phyloP scores from a whole-genome alignment of 2,797 vertebrate genomes.

The Brachyalestes nurse region DNA sequence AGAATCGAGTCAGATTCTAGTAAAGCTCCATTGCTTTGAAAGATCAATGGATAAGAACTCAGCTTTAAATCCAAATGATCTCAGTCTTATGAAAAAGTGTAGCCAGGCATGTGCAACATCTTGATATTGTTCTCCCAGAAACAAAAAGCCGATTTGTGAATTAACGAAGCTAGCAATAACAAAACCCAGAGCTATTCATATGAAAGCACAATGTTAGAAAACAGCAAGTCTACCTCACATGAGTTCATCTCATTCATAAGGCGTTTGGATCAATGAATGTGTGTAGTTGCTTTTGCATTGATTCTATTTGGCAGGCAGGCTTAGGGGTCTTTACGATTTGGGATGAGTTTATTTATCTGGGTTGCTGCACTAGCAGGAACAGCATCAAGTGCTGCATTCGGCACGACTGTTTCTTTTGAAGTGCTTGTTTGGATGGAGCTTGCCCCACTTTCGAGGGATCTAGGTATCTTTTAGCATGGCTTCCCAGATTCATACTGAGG shows the following conservation, averaged over 20 bases:
- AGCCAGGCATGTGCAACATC: background rate
- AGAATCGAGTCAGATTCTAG: background rate
- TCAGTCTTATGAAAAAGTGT: background rate
- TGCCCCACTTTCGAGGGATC: slow-evolving; percentile 7
- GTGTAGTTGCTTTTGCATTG: slow-evolving; percentile 28
- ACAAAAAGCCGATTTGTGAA: background rate
- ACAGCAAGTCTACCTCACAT: slow-evolving; percentile 36
- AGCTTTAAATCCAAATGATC: slow-evolving; percentile 7
- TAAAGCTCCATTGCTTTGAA: background rate
- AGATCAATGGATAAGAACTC: slow-evolving; percentile 3
- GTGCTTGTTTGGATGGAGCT: slow-evolving; percentile 16
- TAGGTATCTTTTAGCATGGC: background rate
- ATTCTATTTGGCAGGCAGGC: slow-evolving; percentile 30
- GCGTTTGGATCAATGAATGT: slow-evolving; percentile 36
- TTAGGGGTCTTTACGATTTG: slow-evolving; percentile 36
- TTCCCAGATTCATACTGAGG: background rate
- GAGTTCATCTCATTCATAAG: slow-evolving; percentile 42
- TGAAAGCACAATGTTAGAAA: slow-evolving; percentile 4
- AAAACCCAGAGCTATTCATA: background rate
- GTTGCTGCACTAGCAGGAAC: slow-evolving; percentile 15
- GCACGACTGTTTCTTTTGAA: slow-evolving; percentile 20
- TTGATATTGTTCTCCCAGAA: background rate
- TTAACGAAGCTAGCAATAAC: background rate
- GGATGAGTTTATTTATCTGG: slow-evolving; percentile 31
- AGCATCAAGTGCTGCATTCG: background rate